Conservation (phyloP, 2,888 invertebrate genomes). For the Escarpia spicata region DNA sequence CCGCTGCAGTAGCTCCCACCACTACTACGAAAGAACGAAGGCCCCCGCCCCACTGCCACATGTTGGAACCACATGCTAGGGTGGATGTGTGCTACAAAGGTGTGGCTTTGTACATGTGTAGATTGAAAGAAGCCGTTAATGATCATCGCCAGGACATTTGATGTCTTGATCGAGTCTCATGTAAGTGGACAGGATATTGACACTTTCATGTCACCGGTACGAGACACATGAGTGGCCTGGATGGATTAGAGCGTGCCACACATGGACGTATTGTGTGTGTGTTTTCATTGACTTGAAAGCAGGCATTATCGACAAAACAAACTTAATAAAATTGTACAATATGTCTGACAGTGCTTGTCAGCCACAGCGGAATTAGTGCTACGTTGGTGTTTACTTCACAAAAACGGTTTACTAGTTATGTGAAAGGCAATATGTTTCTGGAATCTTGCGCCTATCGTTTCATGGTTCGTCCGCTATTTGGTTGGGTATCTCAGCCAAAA, state of each 20-base stretch:
- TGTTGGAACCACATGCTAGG: neutral
- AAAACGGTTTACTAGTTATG: neutral
- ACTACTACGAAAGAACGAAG: neutral
- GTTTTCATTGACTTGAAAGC: neutral
- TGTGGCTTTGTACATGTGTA: neutral
- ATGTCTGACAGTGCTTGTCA: neutral
- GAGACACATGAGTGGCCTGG: neutral
- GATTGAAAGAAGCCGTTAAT: neutral
- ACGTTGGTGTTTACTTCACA: neutral
- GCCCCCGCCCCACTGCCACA: neutral
- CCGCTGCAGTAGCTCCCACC: neutral
- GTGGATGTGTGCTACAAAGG: neutral
- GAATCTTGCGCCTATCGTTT: neutral
- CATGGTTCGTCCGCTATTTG: neutral
- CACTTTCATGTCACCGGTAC: neutral
- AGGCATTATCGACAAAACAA: neutral
- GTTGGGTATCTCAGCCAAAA: neutral
- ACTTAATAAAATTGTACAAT: neutral
- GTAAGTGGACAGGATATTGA: neutral
- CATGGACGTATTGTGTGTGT: neutral
- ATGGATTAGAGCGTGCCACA: neutral
- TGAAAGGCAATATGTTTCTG: neutral
- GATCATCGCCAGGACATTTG: neutral
- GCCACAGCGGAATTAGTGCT: neutral
- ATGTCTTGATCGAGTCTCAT: neutral